These are phyloP conservation scores for Aix galericulata DNA, from an alignment of 2,113 vertebrate genomes.

Conservation along the genomic window DNA sequence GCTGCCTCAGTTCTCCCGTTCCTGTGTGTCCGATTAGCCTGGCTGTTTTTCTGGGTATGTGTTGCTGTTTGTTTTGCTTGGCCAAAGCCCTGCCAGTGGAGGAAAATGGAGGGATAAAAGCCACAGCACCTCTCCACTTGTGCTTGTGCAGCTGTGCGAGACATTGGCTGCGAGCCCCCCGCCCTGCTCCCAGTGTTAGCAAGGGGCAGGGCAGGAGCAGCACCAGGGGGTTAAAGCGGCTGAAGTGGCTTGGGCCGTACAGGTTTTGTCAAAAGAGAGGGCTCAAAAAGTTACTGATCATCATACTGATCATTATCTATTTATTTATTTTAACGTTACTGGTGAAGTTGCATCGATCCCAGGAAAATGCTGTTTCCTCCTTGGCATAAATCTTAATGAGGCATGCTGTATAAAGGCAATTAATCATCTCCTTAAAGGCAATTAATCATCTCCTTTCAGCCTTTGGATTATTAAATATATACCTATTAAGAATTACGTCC, in stretches of 20 bases:
- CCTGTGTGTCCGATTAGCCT: not conserved
- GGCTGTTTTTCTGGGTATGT: not conserved
- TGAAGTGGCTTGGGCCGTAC: rapidly evolving
- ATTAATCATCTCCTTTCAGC: not conserved
- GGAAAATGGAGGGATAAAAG: not conserved
- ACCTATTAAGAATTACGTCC: not conserved
- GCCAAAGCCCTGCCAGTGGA: not conserved
- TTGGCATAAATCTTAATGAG: not conserved
- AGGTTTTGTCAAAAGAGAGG: not conserved
- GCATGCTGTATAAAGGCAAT: not conserved
- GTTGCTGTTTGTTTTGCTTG: not conserved
- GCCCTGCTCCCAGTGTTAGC: rapidly evolving
- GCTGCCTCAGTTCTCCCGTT: not conserved
- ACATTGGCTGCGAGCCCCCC: too few relatives aligned
- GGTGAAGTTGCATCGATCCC: not conserved
- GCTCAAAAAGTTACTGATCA: not conserved
- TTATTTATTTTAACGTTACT: not conserved
- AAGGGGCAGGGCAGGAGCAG: not conserved
- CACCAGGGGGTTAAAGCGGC: too few relatives aligned
- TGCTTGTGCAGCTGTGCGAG: rapidly evolving
- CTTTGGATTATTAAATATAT: not conserved
- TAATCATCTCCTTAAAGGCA: not conserved
- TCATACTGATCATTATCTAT: not conserved
- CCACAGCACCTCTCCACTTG: rapidly evolving
- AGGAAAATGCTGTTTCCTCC: slow-evolving; percentile 6